Percentiles rank a stretch among this genome's conserved stretches.
Conservation (phyloP, 2,888 invertebrate genomes). For the Branchipolynoe longqiensis region DNA sequence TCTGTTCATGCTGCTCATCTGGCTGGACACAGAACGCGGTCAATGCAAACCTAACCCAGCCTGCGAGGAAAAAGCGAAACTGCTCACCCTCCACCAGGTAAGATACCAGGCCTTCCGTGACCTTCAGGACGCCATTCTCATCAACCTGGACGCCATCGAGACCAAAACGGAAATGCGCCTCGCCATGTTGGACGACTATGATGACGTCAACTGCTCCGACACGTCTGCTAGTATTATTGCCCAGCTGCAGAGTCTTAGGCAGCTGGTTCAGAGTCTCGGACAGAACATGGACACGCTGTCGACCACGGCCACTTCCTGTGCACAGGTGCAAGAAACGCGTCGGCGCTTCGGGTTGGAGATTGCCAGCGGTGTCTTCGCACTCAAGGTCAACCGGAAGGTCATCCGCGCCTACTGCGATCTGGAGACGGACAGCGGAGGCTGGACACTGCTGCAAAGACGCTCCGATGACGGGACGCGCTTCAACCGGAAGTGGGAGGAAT, state of each 20-base stretch:
- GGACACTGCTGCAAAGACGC: conserved; percentile 21
- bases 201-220: neutral
- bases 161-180: neutral
- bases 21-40: too few relatives aligned
- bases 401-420: conserved; percentile 11
- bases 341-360: neutral
- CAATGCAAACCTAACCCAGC: neutral
- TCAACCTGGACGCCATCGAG: neutral
- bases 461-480: neutral
- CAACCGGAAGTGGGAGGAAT: conserved; percentile 19
- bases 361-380: conserved; percentile 16
- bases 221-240: neutral
- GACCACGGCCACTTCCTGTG: conserved; percentile 1
- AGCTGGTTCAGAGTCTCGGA: neutral
- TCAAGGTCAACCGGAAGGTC: neutral
- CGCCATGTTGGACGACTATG: neutral
- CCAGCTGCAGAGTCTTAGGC: neutral
- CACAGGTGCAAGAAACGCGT: neutral
- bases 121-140: neutral
- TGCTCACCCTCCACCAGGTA: neutral
- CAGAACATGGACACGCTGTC: neutral
- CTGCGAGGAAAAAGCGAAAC: neutral
- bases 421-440: conserved; percentile 3
- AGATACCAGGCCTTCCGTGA: neutral
- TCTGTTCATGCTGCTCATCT: too few relatives aligned